Evolutionary conservation across 2,888 invertebrate species (phyloP), one percentile per base, ranked within the genome.

Genomic region (Microctonus brassicae): DNA sequence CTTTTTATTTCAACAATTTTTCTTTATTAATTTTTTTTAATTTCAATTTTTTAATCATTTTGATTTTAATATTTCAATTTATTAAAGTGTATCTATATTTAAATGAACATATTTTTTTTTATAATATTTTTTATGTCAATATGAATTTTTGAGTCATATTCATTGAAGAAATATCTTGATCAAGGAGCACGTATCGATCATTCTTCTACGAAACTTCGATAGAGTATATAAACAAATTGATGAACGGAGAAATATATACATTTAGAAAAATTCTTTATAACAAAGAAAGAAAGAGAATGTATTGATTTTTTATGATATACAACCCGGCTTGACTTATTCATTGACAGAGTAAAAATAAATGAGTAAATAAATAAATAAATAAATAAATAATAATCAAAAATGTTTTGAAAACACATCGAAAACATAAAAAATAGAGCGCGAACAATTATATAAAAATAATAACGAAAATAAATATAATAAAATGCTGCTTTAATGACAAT

Each of bases 161-260:
- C 13, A n/a, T 60, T 64, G 29, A 73, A 76, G 72, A 69, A 62
- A 75, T 80, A 75, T 70, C 76, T 79, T 74, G 76, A 76, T 79
- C 77, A 75, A 81, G 76, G 79, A 82, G 80, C 79, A 79, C 81
- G 82, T 80, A 82, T 81, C 80, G 82, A 81, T 81, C 78, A 71
- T 71, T 73, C 22, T 52, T 57, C 73, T 33, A 61, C 70, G 73
- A 65, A 53, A 29, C 6, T 47, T 6, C 17, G 20, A 7, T 6
- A 47, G 17, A 47, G 47, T 20, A 47, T 20, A 47, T 47, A 47
- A 17, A 42, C 67, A 67, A 65, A 47, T 47, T 17, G 17, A 6
- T 70, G 64, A 71, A 58, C 64, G 61, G 47, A 69, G 22, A 53
- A 65, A 29, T 29, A 63, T 24, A 26, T 6, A 26, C 26, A 63